phyloP scores from a whole-genome alignment of 2,797 vertebrate species.

The Falco peregrinus region DNA sequence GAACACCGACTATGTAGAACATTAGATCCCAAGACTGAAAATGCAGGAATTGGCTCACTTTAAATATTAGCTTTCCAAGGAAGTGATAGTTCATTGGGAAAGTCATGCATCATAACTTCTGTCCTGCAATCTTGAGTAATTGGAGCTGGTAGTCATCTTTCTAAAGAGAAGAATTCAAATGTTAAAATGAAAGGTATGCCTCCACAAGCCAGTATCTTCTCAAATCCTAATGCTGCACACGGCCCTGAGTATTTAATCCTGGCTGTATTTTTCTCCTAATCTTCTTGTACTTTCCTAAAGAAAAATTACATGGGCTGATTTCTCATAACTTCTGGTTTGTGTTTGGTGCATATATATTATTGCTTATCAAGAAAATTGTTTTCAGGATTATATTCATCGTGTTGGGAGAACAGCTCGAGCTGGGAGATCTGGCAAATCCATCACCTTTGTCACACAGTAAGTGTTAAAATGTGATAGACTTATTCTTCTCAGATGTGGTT shows the following conservation, averaged over 20 bases:
- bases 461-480: slow-evolving; percentile 50
- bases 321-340: neutral
- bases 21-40: neutral
- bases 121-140: neutral
- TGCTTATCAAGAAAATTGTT: slow-evolving; percentile 23
- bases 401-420: slow-evolving; percentile 96
- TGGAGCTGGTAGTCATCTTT: neutral
- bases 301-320: neutral
- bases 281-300: neutral
- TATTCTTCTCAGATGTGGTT: neutral
- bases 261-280: neutral
- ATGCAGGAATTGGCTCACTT: neutral
- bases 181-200: neutral
- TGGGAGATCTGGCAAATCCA: slow-evolving; percentile 93
- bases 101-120: neutral
- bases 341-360: neutral
- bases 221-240: neutral
- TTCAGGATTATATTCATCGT: slow-evolving; percentile 96
- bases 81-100: neutral
- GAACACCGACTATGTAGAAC: neutral
- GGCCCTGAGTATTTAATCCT: neutral
- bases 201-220: neutral
- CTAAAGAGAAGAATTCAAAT: neutral
- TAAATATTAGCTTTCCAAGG: neutral
- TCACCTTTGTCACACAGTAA: slow-evolving; percentile 98